Evolutionary conservation across 2,888 invertebrate genomes (phyloP).

Genomic region (Alloplasta piceator): DNA sequence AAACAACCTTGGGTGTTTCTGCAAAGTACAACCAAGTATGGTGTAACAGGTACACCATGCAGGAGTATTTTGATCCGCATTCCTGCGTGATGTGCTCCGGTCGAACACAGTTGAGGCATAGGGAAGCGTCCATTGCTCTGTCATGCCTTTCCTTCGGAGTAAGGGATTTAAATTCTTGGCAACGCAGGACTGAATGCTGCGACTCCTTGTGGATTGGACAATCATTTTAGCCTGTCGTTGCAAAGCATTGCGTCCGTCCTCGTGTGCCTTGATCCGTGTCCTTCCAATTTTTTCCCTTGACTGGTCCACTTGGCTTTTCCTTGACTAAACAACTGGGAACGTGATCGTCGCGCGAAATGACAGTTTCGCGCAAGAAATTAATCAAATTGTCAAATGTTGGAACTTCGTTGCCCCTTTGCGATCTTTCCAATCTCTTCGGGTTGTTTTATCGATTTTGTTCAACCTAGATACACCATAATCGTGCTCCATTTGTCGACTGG

Average conservation of each 20-base stretch:
- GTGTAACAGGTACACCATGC: constrained; percentile 3
- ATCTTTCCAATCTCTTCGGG: constrained; percentile 16
- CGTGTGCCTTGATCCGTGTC: background rate
- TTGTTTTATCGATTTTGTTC: constrained; percentile 27
- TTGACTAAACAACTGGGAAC: too few relatives aligned
- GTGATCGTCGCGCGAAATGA: constrained; percentile 6
- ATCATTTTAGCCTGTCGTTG: background rate
- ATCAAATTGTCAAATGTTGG: constrained; percentile 30
- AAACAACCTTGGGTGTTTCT: background rate
- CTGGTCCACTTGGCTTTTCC: background rate
- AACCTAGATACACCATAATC: constrained; percentile 7
- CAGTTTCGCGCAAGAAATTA: constrained; percentile 24
- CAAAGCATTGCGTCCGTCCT: constrained; percentile 1
- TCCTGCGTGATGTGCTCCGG: constrained; percentile 10
- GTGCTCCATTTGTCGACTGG: constrained; percentile 11
- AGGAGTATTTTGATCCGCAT: constrained; percentile 23
- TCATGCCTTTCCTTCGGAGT: constrained; percentile 15
- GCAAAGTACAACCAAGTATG: constrained; percentile 31
- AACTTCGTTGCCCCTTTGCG: constrained; percentile 19
- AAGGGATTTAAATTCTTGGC: constrained; percentile 9
- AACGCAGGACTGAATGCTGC: constrained; percentile 6
- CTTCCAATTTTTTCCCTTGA: background rate
- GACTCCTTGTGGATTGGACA: constrained; percentile 11
- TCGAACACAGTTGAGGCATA: constrained; percentile 29
- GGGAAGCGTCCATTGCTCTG: background rate